phyloP scores from a whole-genome alignment of 2,113 vertebrate genomes.

The Deroptyus accipitrinus region DNA sequence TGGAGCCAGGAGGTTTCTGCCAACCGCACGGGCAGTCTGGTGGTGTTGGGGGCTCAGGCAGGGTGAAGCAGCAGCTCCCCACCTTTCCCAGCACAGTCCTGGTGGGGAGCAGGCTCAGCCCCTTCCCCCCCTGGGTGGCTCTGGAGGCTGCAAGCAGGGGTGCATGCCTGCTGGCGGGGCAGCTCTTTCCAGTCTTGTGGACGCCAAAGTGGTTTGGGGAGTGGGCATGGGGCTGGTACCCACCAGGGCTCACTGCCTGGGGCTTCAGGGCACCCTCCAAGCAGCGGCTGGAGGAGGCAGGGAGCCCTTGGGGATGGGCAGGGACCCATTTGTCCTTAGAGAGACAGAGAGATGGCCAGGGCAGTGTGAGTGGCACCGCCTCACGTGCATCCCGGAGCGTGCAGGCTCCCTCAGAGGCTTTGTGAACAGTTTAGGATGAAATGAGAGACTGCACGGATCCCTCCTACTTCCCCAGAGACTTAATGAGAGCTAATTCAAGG shows the following conservation, averaged over 20 bases:
- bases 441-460: neutral
- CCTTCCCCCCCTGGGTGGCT: neutral
- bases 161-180: accelerated
- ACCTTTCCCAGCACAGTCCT: neutral
- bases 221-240: accelerated
- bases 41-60: neutral
- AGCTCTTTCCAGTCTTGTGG: accelerated
- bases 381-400: accelerated
- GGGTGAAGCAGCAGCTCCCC: neutral
- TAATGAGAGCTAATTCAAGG: neutral
- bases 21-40: accelerated
- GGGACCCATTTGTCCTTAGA: neutral
- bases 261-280: neutral
- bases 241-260: accelerated
- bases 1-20: neutral
- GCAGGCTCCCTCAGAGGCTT: neutral
- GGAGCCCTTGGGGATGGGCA: neutral
- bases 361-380: neutral
- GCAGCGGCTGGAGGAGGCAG: neutral
- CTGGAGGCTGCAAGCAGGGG: neutral
- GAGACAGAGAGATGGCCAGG: neutral
- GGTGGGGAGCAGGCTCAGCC: neutral
- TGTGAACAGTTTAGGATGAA: neutral
- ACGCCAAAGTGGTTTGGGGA: accelerated
- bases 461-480: neutral